phyloP scores from a whole-genome alignment of 2,888 invertebrate species.

The Leptopilina myrica region DNA sequence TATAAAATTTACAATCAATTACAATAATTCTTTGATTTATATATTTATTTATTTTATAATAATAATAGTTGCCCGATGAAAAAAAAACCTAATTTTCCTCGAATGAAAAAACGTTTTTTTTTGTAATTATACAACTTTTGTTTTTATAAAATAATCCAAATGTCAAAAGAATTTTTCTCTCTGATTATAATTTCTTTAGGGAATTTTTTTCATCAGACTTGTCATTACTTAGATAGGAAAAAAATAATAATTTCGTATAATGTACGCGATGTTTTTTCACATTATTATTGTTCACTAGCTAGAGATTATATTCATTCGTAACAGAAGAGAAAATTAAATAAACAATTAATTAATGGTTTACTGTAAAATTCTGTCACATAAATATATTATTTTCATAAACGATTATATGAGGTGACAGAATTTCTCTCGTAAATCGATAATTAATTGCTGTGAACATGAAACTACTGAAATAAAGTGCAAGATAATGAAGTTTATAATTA shows the following conservation, averaged over 20 bases:
- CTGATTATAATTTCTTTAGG: neutral
- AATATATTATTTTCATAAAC: neutral
- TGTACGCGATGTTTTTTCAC: neutral
- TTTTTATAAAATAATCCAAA: neutral
- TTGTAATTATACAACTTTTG: no score
- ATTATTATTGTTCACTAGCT: neutral
- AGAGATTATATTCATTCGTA: neutral
- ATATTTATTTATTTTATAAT: neutral
- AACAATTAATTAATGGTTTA: neutral
- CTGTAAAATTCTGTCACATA: neutral
- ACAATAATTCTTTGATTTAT: neutral
- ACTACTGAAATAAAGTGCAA: neutral
- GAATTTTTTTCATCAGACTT: conserved; percentile 7
- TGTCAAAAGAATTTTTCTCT: neutral
- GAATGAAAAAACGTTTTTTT: no score
- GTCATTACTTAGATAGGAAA: neutral
- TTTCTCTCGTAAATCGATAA: neutral
- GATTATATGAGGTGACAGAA: neutral
- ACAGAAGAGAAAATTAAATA: neutral
- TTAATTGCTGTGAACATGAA: neutral
- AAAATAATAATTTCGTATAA: neutral
- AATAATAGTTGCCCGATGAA: conserved; percentile 1
- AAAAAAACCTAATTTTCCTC: neutral
- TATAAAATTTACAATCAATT: conserved; percentile 13
- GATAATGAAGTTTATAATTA: neutral